Evolutionary conservation across 2,113 vertebrate species (phyloP), one percentile per base, ranked within the genome.

Genomic region (Cepphus grylle): DNA sequence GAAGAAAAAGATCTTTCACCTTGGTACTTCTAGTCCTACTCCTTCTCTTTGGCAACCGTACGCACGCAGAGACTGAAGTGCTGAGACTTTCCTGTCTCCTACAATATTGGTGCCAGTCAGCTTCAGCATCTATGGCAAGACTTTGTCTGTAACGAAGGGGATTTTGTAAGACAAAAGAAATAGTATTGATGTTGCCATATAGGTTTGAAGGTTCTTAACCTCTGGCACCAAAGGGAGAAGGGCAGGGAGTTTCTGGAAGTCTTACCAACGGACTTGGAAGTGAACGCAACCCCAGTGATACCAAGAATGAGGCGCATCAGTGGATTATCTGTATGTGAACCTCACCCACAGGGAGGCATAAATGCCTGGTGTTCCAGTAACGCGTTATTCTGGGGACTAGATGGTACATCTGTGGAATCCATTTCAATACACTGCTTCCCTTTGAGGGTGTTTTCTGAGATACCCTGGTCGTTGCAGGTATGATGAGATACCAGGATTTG

Each of bases 281-380:
- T 8, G 29, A 52, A 5, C 17, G 29, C 9, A 27, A 25, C n/a
- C 77, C 29, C n/a, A 6, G 45, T 5, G 32, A 9, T 29, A 45
- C 20, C 19, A 15, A 19, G 52, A 50, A 13, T 2, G 45, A 52
- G 61, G 45, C 38, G 16, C 2, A 11, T 18, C 26, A 17, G 40
- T 18, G 1, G 1, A 13, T 12, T 0, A 8, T 45, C 38, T 70
- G n/a, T 15, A 0, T 12, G 0, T 11, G 52, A 70, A 38, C 36
- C 29, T 69, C 71, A 22, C 34, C 40, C 45, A 8, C 12, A 67
- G 5, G 4, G 56, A 42, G 61, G 12, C 49, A 8, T 2, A 4
- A 19, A 1, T 1, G 14, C 0, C 59, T 10, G 50, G 19, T 29
- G 56, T 11, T 38, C 1, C 6, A 34, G 4, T 8, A 42, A 9